Base-by-base conservation (phyloP, 2,797 vertebrate genomes). In the Meda fulgida region DNA sequence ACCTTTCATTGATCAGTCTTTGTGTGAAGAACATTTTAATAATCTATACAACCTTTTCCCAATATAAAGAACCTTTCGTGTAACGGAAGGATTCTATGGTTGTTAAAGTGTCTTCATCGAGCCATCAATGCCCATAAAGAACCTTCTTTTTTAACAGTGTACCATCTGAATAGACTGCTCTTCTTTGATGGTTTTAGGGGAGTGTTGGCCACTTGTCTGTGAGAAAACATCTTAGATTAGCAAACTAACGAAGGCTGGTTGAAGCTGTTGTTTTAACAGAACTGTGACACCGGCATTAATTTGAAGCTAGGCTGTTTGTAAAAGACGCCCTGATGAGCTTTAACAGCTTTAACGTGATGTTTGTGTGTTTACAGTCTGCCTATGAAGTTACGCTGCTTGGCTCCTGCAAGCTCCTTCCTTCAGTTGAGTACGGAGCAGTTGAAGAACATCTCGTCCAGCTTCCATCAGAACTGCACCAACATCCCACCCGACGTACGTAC, bases 301-400 rank as follows among this genome's bases (percentile, higher is more conserved):
- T 40, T 63, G n/a, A 63, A 63, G 58, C 58, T 5, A 2, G 5
- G 3, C 7, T 70, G 29, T 70, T 11, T 86, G 2, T 58, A 31
- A 7, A 65, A 65, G 60, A 65, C 1, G 26, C 2, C 26, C 5
- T 16, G 14, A 65, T 65, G 6, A 8, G 60, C 14, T 65, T 65
- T 55, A 55, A 9, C 21, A 23, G 51, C 51, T 8, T 23, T 14
- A 14, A 18, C 14, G 14, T 18, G 63, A 2, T 53, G 26, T 73
- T 11, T 75, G 18, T 14, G 6, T 76, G 60, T 71, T 86, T 21
- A 66, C 8, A 96, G 94, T n/a, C 93, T 96, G 76, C 93, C 95
- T 75, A 34, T 85, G 18, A 0, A 29, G 73, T 88, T 26, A 58
- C 90, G 84, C 3, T 95, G 95, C 40, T 46, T 19, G 0, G 93